Base-by-base conservation (phyloP, 2,797 vertebrate species). In the Hozukius guyotensis region DNA sequence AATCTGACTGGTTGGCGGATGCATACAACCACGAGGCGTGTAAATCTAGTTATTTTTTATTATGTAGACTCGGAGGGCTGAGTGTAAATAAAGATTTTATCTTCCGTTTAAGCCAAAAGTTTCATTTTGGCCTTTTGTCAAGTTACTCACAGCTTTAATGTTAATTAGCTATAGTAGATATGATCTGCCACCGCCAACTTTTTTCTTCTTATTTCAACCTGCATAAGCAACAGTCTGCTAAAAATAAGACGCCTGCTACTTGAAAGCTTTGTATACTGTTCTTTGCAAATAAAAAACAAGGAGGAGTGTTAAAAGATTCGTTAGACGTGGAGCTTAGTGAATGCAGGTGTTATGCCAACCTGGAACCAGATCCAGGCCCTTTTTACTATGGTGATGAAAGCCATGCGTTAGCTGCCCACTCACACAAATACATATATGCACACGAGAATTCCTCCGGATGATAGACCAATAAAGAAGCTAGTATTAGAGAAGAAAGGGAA, bases 181-280 rank as follows among this genome's bases (percentile, higher is more conserved):
- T 0, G 6, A 36, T 62, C 27, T 0, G 27, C 53, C 57, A 59
- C 4, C 1, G n/a, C 32, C 61, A 12, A n/a, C 18, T 1, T 0
- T 16, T 57, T 57, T 57, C 55, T 46, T 46, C 49, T 52, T 52
- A 52, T 1, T 52, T 20, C 49, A 52, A 52, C 49, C 49, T 52
- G 49, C 20, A 4, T 20, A 20, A 56, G 0, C 22, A 6, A 6
- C 22, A 52, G 56, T 18, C 57, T 29, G 8, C 1, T 31, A 20
- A 10, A 31, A 31, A 25, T 60, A 53, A 22, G 49, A 53, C 2
- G 9, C 20, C 49, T 31, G 27, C 57, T 29, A 8, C 56, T 59
- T 25, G 6, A 16, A 27, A 8, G 25, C 42, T 59, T 6, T 60
- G 2, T 31, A 3, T 20, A 11, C 8, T 31, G 57, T 31, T 31